These are phyloP conservation scores for Ectobius pallidus DNA, from an alignment of 2,888 invertebrate species.

Conservation along the genomic window DNA sequence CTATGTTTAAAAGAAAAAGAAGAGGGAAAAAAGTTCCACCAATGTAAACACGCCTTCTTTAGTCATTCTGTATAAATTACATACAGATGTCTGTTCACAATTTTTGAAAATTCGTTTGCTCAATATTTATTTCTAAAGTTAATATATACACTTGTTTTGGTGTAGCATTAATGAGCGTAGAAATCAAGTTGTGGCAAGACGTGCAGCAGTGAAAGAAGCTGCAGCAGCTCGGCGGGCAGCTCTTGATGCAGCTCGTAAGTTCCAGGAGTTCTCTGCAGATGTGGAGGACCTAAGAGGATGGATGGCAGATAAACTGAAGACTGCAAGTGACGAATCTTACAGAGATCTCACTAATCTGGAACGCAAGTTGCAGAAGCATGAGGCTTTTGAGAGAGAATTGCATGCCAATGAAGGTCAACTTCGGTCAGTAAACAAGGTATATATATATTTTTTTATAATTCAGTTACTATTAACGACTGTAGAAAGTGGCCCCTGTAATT, in stretches of 20 bases:
- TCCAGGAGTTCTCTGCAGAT: slow-evolving; percentile 91
- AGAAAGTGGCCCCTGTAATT: no score
- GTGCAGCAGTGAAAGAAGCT: slow-evolving; percentile 76
- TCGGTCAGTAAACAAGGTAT: slow-evolving; percentile 79
- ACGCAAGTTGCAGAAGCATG: slow-evolving; percentile 92
- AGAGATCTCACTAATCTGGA: slow-evolving; percentile 88
- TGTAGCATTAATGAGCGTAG: slow-evolving; percentile 36
- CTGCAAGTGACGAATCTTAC: slow-evolving; percentile 92
- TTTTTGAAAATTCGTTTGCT: no score
- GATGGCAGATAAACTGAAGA: slow-evolving; percentile 90
- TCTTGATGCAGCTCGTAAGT: slow-evolving; percentile 83
- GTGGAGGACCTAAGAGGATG: slow-evolving; percentile 89
- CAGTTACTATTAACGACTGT: no score
- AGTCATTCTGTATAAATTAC: no score
- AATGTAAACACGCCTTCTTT: no score
- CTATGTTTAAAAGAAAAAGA: no score
- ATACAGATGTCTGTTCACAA: no score
- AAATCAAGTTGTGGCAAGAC: slow-evolving; percentile 71
- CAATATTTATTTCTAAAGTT: no score
- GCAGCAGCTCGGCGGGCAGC: slow-evolving; percentile 76
- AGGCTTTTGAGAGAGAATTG: slow-evolving; percentile 94
- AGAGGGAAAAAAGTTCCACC: no score
- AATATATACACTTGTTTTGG: no score
- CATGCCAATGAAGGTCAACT: slow-evolving; percentile 93
- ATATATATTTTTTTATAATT: slow-evolving; percentile 43